These are phyloP conservation scores for Xylota segnis DNA, from an alignment of 2,888 invertebrate species.

Conservation along the genomic window DNA sequence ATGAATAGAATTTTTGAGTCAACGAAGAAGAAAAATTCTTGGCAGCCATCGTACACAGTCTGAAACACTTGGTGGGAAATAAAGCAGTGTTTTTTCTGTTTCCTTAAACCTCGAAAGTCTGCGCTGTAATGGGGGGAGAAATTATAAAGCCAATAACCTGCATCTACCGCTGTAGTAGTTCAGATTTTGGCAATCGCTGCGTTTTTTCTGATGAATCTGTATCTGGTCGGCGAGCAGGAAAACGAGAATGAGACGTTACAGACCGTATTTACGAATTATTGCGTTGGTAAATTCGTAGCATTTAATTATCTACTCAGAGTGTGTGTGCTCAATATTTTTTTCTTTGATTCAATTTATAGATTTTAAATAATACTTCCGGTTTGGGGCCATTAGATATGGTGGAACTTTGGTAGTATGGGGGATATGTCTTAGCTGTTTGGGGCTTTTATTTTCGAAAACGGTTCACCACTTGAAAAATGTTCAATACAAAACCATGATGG, in stretches of 20 bases:
- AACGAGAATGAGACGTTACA: slow-evolving; percentile 41
- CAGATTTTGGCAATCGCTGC: slow-evolving; percentile 43
- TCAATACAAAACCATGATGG: too few relatives aligned
- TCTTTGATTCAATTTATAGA: neutral
- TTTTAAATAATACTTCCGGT: neutral
- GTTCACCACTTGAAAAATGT: too few relatives aligned
- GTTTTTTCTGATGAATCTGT: slow-evolving; percentile 24
- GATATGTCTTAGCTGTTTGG: too few relatives aligned
- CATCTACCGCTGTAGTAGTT: slow-evolving; percentile 50
- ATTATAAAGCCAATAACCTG: slow-evolving; percentile 66
- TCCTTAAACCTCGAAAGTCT: neutral
- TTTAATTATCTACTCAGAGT: neutral
- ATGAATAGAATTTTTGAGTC: slow-evolving; percentile 14
- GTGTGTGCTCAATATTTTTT: neutral
- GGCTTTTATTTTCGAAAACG: too few relatives aligned
- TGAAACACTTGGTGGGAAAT: slow-evolving; percentile 42
- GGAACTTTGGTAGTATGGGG: neutral
- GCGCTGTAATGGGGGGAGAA: neutral
- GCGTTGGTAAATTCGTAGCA: slow-evolving; percentile 15
- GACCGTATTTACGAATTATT: slow-evolving; percentile 42
- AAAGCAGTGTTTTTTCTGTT: slow-evolving; percentile 24
- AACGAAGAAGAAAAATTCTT: slow-evolving; percentile 49
- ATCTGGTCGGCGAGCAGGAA: slow-evolving; percentile 6
- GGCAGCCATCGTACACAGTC: slow-evolving; percentile 51
- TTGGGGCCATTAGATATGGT: neutral